phyloP scores from a whole-genome alignment of 2,113 vertebrate species.

The Pluvianellus socialis region DNA sequence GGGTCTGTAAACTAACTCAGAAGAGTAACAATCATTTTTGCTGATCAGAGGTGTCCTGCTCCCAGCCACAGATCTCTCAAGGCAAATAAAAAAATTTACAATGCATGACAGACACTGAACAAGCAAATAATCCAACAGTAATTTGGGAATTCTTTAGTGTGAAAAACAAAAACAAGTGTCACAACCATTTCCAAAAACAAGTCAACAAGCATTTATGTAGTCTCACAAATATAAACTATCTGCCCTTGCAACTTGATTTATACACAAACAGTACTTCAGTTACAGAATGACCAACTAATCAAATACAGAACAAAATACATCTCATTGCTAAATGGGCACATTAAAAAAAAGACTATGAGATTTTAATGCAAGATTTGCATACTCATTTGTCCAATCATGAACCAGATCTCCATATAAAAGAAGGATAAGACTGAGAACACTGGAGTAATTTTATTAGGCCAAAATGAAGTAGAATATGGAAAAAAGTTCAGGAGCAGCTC shows the following conservation, averaged over 20 bases:
- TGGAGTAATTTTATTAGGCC: neutral
- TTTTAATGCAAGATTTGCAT: neutral
- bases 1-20: neutral
- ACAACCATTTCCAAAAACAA: neutral
- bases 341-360: neutral
- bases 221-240: neutral
- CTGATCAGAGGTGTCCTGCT: neutral
- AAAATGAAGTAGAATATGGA: neutral
- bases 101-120: neutral
- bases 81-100: neutral
- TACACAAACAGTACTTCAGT: neutral
- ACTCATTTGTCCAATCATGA: neutral
- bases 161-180: neutral
- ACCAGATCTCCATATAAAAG: neutral
- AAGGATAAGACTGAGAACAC: neutral
- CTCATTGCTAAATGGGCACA: neutral
- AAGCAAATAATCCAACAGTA: neutral
- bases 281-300: neutral
- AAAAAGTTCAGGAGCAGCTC: neutral
- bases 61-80: neutral
- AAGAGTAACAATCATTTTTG: neutral
- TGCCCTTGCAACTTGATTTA: neutral
- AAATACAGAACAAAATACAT: neutral
- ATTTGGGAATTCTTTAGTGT: neutral
- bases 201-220: neutral